Evolutionary conservation across 1,140 invertebrate species (phyloP).

Genomic region (Zaprionus davidi): DNA sequence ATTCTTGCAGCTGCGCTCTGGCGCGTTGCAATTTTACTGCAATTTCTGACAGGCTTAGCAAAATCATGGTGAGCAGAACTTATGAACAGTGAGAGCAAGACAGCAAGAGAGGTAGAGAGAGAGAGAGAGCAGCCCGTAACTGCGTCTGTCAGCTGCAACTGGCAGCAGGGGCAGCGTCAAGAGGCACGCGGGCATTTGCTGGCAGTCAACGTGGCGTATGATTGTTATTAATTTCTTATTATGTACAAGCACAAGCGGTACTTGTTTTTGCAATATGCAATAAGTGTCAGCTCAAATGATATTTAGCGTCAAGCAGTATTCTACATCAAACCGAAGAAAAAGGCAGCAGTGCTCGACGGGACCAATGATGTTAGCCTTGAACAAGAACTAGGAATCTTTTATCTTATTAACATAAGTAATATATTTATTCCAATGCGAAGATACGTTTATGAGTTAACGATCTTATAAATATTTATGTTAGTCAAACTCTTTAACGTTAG

Average conservation of each 20-base stretch:
- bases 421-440: too few relatives aligned
- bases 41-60: slow-evolving; percentile 80
- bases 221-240: slow-evolving; percentile 82
- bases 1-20: slow-evolving; percentile 76
- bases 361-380: background rate
- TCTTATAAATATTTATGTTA: too few relatives aligned
- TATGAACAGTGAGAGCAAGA: slow-evolving; percentile 52
- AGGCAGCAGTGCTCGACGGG: slow-evolving; percentile 1
- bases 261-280: slow-evolving; percentile 70
- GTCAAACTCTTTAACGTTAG: too few relatives aligned
- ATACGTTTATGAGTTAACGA: too few relatives aligned
- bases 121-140: slow-evolving; percentile 25
- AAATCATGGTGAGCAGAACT: slow-evolving; percentile 78
- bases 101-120: background rate
- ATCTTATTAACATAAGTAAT: background rate
- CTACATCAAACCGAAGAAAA: slow-evolving; percentile 7
- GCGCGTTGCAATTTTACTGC: slow-evolving; percentile 74
- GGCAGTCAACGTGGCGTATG: slow-evolving; percentile 74
- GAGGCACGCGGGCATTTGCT: slow-evolving; percentile 15
- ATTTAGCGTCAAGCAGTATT: slow-evolving; percentile 65
- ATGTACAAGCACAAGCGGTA: slow-evolving; percentile 61
- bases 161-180: slow-evolving; percentile 27
- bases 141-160: slow-evolving; percentile 78
- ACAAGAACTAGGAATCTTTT: background rate
- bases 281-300: slow-evolving; percentile 76